Percentiles rank a stretch among this genome's conserved stretches.
phyloP scores from a whole-genome alignment of 2,797 vertebrate species.

The Miopithecus talapoin region DNA sequence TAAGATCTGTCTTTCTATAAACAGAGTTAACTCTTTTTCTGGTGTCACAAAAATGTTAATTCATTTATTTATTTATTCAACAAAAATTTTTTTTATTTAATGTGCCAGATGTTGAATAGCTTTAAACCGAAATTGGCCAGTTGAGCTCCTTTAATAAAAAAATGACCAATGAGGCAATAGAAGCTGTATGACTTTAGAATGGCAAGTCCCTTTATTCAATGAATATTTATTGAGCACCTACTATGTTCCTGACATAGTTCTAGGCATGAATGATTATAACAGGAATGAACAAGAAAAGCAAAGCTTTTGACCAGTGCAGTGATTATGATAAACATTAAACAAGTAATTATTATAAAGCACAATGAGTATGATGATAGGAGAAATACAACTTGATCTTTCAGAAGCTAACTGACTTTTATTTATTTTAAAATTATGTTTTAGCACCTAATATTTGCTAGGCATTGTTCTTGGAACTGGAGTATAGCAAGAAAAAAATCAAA shows the following conservation, averaged over 20 bases:
- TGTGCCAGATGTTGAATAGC: background rate
- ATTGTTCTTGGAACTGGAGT: background rate
- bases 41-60: background rate
- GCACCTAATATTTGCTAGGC: background rate
- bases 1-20: background rate
- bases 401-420: background rate
- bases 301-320: background rate
- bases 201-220: background rate
- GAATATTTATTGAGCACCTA: background rate
- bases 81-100: background rate
- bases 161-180: background rate
- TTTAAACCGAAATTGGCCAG: background rate
- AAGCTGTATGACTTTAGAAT: background rate
- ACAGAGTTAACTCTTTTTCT: background rate
- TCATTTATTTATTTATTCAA: background rate
- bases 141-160: background rate
- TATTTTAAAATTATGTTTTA: conserved; percentile 12
- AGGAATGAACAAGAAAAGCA: background rate
- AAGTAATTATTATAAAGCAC: background rate
- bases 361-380: background rate
- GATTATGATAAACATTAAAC: background rate
- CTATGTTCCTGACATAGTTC: background rate
- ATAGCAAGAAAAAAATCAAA: conserved; percentile 33
- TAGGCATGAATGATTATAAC: background rate
- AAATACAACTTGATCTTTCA: conserved; percentile 24